Conservation (phyloP, 2,888 invertebrate genomes). For the Tetranychus truncatus region DNA sequence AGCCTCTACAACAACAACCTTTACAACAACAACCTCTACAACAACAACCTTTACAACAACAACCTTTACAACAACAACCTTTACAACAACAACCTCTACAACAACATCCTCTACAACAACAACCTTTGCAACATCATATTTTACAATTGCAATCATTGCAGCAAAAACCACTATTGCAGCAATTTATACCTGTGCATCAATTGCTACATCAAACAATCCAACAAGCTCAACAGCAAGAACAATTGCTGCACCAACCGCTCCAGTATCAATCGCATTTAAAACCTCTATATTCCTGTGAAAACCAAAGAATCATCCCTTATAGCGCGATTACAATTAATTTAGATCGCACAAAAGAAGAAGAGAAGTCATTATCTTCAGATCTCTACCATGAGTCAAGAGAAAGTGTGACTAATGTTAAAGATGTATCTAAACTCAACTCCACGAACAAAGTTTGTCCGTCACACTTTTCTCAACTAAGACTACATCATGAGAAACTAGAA, state of each 20-base stretch:
- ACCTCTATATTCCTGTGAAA: slow-evolving; percentile 2
- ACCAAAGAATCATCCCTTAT: not conserved
- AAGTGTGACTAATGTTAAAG: not conserved
- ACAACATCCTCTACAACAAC: too few species aligned
- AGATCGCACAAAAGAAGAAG: not conserved
- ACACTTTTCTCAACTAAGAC: not conserved
- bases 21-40: too few species aligned
- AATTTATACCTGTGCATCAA: too few species aligned
- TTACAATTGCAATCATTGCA: too few species aligned
- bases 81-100: too few species aligned
- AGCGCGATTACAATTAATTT: not conserved
- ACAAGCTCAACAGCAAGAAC: not conserved
- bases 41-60: too few species aligned
- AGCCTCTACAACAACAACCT: too few species aligned
- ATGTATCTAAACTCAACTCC: not conserved
- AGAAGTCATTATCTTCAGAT: not conserved
- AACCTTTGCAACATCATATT: too few species aligned
- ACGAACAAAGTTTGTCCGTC: not conserved
- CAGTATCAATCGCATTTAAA: not conserved
- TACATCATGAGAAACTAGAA: slow-evolving; percentile 7
- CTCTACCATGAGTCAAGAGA: not conserved
- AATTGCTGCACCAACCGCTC: not conserved
- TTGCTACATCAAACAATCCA: too few species aligned
- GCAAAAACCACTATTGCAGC: too few species aligned
- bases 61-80: too few species aligned